phyloP scores from a whole-genome alignment of 35 echinoderm and acorn worm genomes.

The Amphiura filiformis region DNA sequence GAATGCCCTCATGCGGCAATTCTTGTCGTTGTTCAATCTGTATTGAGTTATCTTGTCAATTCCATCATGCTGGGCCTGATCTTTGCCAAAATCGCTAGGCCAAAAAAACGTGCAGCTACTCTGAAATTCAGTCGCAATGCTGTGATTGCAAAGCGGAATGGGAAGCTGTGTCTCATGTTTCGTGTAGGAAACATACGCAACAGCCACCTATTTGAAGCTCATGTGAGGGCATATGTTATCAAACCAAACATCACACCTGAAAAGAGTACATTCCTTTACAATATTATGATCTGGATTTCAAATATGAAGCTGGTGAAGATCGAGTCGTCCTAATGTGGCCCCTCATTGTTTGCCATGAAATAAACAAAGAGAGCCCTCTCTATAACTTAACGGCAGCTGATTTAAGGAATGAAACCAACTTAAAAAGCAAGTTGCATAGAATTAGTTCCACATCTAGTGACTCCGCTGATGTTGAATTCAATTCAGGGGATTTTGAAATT shows the following conservation, averaged over 20 bases:
- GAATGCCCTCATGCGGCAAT: constrained; percentile 71
- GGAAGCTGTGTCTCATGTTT: constrained; percentile 93
- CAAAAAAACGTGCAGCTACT: constrained; percentile 90
- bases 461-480: not conserved
- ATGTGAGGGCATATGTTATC: constrained; percentile 68
- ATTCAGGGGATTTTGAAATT: constrained; percentile 62
- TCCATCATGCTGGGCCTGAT: constrained; percentile 85
- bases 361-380: constrained; percentile 77
- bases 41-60: constrained; percentile 91
- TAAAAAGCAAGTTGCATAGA: not conserved
- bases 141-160: constrained; percentile 76
- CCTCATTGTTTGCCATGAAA: constrained; percentile 77
- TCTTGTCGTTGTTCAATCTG: constrained; percentile 89
- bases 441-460: not conserved
- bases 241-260: constrained; percentile 68
- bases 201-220: constrained; percentile 77
- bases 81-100: constrained; percentile 92
- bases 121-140: constrained; percentile 88
- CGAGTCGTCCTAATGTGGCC: constrained; percentile 90
- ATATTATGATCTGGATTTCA: constrained; percentile 57
- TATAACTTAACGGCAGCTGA: constrained; percentile 54
- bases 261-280: constrained; percentile 82
- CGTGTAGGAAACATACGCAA: constrained; percentile 78
- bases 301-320: constrained; percentile 45
- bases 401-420: not conserved